These are phyloP conservation scores for Noctua janthe DNA, from an alignment of 2,888 invertebrate genomes.

Conservation along the genomic window DNA sequence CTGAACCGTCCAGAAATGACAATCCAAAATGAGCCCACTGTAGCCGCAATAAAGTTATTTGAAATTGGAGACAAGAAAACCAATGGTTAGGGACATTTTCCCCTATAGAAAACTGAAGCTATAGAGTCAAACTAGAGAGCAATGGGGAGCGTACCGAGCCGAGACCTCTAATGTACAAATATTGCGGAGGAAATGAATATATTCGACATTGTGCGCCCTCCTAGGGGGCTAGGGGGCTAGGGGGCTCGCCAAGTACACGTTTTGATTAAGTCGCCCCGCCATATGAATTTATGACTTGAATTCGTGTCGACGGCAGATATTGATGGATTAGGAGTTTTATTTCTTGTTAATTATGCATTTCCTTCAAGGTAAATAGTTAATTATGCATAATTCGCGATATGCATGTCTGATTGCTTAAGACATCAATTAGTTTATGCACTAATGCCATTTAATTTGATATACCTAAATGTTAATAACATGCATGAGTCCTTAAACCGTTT, in stretches of 20 bases:
- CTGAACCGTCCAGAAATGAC: not conserved
- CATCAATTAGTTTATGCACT: constrained; percentile 2
- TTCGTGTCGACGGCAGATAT: constrained; percentile 74
- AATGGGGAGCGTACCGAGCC: constrained; percentile 84
- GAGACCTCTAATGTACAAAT: constrained; percentile 91
- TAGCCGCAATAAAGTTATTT: not conserved
- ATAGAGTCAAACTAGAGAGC: constrained; percentile 81
- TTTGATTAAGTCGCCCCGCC: constrained; percentile 87
- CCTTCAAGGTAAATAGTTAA: constrained; percentile 14
- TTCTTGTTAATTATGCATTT: constrained; percentile 65
- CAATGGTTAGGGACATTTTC: constrained; percentile 74
- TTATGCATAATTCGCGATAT: constrained; percentile 17
- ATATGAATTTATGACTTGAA: constrained; percentile 85
- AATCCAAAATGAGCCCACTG: not conserved
- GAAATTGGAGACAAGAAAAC: constrained; percentile 15
- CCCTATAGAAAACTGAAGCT: constrained; percentile 77
- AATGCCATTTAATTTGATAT: not conserved
- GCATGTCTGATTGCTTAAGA: constrained; percentile 12
- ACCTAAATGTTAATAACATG: constrained; percentile 1
- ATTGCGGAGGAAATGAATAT: constrained; percentile 90
- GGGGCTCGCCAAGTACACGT: constrained; percentile 78
- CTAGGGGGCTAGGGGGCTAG: constrained; percentile 30
- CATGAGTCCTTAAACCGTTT: not conserved
- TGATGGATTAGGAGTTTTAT: constrained; percentile 76
- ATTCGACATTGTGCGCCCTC: constrained; percentile 78